Percentiles rank a stretch among this genome's conserved stretches.
Conservation (phyloP, 2,888 invertebrate species). For the Drosophila subsilvestris region DNA sequence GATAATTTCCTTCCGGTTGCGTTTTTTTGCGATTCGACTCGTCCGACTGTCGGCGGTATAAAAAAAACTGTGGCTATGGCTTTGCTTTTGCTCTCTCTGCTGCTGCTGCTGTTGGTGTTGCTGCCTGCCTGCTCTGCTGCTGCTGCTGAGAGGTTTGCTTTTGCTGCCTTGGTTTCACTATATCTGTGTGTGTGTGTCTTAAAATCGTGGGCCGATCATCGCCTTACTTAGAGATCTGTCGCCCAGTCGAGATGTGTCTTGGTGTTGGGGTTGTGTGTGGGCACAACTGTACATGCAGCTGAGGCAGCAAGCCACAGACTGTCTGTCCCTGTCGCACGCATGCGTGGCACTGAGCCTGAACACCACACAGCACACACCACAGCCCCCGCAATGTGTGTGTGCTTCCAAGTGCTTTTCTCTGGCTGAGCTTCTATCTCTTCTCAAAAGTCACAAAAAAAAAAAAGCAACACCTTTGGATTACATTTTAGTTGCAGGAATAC, state of each 20-base stretch:
- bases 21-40: slow-evolving; percentile 77
- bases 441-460: not conserved
- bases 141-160: slow-evolving; percentile 11
- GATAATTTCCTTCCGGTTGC: slow-evolving; percentile 79
- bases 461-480: slow-evolving; percentile 59
- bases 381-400: slow-evolving; percentile 62
- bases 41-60: slow-evolving; percentile 61
- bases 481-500: slow-evolving; percentile 6
- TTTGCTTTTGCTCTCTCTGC: slow-evolving; percentile 46
- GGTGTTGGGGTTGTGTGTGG: slow-evolving; percentile 59
- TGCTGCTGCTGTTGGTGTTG: slow-evolving; percentile 22
- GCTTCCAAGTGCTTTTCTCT: slow-evolving; percentile 66
- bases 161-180: slow-evolving; percentile 12
- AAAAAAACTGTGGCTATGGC: slow-evolving; percentile 64
- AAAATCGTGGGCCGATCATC: slow-evolving; percentile 78
- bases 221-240: slow-evolving; percentile 80
- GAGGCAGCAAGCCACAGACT: slow-evolving; percentile 13
- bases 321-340: slow-evolving; percentile 36
- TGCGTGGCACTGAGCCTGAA: slow-evolving; percentile 7
- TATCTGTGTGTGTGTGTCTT: slow-evolving; percentile 12
- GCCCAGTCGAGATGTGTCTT: slow-evolving; percentile 61
- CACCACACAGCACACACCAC: slow-evolving; percentile 21
- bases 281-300: slow-evolving; percentile 67
- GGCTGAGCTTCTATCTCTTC: slow-evolving; percentile 66
- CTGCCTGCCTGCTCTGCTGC: slow-evolving; percentile 15